These are phyloP conservation scores for Lepidotrigona ventralis DNA, from an alignment of 1,140 invertebrate genomes.

Conservation along the genomic window DNA sequence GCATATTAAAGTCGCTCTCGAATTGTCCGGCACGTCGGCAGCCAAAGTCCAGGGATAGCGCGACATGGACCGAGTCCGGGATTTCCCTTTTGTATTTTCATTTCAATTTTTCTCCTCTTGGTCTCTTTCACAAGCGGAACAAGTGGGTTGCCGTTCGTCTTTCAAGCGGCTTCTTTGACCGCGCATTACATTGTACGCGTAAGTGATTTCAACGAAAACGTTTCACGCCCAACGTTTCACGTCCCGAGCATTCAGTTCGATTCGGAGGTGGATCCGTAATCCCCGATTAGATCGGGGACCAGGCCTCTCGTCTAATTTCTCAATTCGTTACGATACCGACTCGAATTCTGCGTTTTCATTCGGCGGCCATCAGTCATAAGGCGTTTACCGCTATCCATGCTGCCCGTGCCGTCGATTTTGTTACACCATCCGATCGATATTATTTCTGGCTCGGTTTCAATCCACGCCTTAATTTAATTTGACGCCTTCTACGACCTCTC, in stretches of 20 bases:
- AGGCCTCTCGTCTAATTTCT: constrained; percentile 28
- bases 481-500: constrained; percentile 27
- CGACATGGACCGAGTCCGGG: constrained; percentile 43
- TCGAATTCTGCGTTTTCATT: constrained; percentile 55
- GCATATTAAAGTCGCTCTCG: constrained; percentile 73
- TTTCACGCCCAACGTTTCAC: constrained; percentile 3
- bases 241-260: neutral
- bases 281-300: constrained; percentile 11
- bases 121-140: constrained; percentile 44
- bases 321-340: constrained; percentile 54
- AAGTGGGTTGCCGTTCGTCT: constrained; percentile 57
- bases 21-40: constrained; percentile 63
- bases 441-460: constrained; percentile 47
- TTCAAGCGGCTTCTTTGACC: constrained; percentile 20
- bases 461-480: constrained; percentile 58
- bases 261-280: neutral
- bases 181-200: too few species aligned
- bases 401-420: constrained; percentile 28
- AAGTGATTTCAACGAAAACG: constrained; percentile 20
- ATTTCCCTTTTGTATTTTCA: constrained; percentile 58
- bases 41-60: constrained; percentile 45
- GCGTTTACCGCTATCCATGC: constrained; percentile 37
- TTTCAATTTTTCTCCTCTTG: constrained; percentile 33
- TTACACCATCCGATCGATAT: constrained; percentile 48
- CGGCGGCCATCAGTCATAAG: constrained; percentile 55